Conservation (phyloP, 2,113 vertebrate genomes). For the Anser brachyrhynchus region DNA sequence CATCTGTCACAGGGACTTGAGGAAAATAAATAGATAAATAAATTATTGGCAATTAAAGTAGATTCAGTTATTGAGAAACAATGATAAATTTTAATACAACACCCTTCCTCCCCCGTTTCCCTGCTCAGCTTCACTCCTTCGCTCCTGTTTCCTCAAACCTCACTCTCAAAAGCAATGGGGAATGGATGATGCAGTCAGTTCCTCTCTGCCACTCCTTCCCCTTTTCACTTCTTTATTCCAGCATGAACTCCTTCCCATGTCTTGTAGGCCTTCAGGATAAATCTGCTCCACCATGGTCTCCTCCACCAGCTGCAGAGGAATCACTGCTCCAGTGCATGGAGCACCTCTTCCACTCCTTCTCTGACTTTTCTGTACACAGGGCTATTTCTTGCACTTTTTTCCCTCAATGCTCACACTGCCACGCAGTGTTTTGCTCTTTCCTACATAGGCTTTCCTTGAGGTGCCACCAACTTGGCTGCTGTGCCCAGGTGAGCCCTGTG, state of each 20-base stretch:
- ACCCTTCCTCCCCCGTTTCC: not conserved
- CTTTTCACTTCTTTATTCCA: not conserved
- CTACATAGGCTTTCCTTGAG: not conserved
- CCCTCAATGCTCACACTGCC: not conserved
- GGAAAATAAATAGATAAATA: not conserved
- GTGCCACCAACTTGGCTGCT: not conserved
- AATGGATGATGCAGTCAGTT: not conserved
- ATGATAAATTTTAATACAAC: not conserved
- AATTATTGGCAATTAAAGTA: not conserved
- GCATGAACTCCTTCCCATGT: not conserved
- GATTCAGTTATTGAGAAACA: not conserved
- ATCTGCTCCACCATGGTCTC: not conserved
- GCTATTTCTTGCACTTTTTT: not conserved
- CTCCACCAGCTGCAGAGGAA: not conserved
- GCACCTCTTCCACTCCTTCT: not conserved
- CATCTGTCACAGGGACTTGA: not conserved
- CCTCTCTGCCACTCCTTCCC: rapidly evolving
- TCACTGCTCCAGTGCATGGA: not conserved
- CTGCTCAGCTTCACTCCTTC: not conserved
- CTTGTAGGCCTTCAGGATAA: not conserved
- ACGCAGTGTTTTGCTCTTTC: not conserved
- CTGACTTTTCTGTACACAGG: not conserved
- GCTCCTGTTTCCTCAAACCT: too few relatives aligned
- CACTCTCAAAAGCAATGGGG: rapidly evolving
- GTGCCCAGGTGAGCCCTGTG: not conserved